Conservation (phyloP, 2,888 invertebrate species). For the Flexamia atlantica region DNA sequence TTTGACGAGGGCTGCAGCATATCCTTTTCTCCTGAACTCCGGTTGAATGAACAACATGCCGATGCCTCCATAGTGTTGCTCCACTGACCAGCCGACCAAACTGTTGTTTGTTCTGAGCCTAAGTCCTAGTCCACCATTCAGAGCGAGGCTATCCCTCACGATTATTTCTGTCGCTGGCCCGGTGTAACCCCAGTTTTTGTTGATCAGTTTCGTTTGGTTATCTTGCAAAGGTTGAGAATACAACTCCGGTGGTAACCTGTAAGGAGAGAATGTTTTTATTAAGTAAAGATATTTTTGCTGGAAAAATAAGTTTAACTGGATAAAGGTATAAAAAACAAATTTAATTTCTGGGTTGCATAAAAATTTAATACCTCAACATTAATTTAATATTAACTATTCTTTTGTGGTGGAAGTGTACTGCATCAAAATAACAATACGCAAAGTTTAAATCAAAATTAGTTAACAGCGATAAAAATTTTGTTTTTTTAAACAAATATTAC, state of each 20-base stretch:
- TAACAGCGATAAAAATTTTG: too few relatives aligned
- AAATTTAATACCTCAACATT: too few relatives aligned
- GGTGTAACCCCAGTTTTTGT: constrained; percentile 34
- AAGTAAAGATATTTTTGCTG: too few relatives aligned
- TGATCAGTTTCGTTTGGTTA: constrained; percentile 6
- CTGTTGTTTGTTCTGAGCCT: constrained; percentile 25
- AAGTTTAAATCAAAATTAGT: too few relatives aligned
- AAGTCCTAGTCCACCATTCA: constrained; percentile 37
- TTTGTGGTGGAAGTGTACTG: too few relatives aligned
- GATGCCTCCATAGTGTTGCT: constrained; percentile 55
- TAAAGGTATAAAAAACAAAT: too few relatives aligned
- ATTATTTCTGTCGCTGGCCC: constrained; percentile 3
- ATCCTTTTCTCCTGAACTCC: constrained; percentile 39
- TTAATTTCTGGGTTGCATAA: too few relatives aligned
- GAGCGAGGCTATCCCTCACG: constrained; percentile 3
- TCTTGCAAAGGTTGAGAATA: not conserved
- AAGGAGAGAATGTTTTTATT: too few relatives aligned
- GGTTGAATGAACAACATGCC: constrained; percentile 46
- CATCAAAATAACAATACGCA: too few relatives aligned
- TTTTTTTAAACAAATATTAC: too few relatives aligned
- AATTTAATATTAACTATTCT: too few relatives aligned
- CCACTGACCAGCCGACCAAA: constrained; percentile 45
- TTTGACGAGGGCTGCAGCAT: constrained; percentile 28
- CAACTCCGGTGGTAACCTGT: constrained; percentile 10
- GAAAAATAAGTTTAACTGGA: too few relatives aligned